These are phyloP conservation scores for Dipodomys spectabilis DNA, from an alignment of 2,113 vertebrate species.

Conservation along the genomic window DNA sequence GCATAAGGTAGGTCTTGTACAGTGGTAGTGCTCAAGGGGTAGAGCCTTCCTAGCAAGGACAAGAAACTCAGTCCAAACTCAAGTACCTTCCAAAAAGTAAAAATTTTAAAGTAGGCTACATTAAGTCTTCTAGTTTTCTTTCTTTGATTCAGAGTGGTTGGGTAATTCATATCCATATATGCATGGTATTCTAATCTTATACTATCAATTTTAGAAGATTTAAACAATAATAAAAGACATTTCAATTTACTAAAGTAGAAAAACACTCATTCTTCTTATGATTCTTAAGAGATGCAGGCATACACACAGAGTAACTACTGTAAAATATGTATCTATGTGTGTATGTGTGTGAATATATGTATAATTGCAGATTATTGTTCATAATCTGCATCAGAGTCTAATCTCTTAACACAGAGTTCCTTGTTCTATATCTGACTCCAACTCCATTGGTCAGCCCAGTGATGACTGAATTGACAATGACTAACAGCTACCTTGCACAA, in stretches of 20 bases:
- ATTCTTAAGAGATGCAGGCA: neutral
- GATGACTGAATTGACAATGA: neutral
- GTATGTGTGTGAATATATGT: too few species aligned
- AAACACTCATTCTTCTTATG: neutral
- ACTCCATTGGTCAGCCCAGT: neutral
- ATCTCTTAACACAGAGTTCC: too few species aligned
- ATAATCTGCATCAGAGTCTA: neutral
- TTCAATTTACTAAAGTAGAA: neutral
- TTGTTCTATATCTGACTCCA: neutral
- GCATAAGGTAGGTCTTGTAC: too few species aligned
- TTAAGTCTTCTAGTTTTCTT: neutral
- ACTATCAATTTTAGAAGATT: neutral
- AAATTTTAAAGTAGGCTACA: neutral
- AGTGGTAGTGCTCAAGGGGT: too few species aligned
- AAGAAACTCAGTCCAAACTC: too few species aligned
- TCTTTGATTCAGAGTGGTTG: neutral
- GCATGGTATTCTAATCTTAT: neutral
- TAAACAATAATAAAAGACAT: neutral
- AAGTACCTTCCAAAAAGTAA: too few species aligned
- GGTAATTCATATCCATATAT: neutral
- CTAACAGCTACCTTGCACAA: slow-evolving; percentile 9
- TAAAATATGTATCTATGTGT: too few species aligned
- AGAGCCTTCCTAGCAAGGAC: too few species aligned
- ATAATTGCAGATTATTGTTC: neutral
- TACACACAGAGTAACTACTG: neutral